These are phyloP conservation scores for Luidia sarsii DNA, from an alignment of 53 echinoderm and acorn worm genomes.

Conservation along the genomic window DNA sequence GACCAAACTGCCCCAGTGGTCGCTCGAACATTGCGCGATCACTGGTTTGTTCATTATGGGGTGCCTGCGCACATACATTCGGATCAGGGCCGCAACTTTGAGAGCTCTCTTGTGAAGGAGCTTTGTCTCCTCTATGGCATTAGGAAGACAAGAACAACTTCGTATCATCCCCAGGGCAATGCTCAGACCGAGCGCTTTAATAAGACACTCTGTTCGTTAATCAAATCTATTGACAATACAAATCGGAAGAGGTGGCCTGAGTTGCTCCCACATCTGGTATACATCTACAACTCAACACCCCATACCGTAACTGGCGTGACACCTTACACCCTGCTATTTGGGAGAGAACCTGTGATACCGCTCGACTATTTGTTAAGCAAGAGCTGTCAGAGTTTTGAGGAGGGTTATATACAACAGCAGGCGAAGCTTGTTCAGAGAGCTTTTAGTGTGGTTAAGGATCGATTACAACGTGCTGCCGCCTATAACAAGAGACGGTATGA, in stretches of 20 bases:
- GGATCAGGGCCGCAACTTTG: slow-evolving; percentile 50
- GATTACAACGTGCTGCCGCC: no score
- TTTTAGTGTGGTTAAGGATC: no score
- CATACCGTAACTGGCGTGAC: slow-evolving; percentile 57
- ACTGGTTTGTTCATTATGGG: no score
- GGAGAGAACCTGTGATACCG: slow-evolving; percentile 55
- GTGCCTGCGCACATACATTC: no score
- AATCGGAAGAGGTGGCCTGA: slow-evolving; percentile 63
- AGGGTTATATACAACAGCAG: no score
- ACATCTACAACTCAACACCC: slow-evolving; percentile 60
- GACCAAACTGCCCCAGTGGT: slow-evolving; percentile 68
- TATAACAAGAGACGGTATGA: no score
- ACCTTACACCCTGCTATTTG: slow-evolving; percentile 59
- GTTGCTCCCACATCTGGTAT: slow-evolving; percentile 42
- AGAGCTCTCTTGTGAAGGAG: slow-evolving; percentile 18
- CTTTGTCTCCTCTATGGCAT: slow-evolving; percentile 25
- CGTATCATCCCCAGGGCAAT: no score
- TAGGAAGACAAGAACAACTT: no score
- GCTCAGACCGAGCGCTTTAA: slow-evolving; percentile 56
- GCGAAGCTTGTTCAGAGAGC: no score
- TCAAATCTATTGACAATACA: slow-evolving; percentile 47
- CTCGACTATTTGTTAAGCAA: slow-evolving; percentile 56
- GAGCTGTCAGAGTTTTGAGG: no score
- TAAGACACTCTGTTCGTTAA: slow-evolving; percentile 33
- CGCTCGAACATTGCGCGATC: slow-evolving; percentile 49